A percentile compares a stretch with the other conserved stretches of the same genome.
These are phyloP conservation scores for Cephus rjabovi DNA, from an alignment of 2,888 invertebrate species.

Conservation along the genomic window DNA sequence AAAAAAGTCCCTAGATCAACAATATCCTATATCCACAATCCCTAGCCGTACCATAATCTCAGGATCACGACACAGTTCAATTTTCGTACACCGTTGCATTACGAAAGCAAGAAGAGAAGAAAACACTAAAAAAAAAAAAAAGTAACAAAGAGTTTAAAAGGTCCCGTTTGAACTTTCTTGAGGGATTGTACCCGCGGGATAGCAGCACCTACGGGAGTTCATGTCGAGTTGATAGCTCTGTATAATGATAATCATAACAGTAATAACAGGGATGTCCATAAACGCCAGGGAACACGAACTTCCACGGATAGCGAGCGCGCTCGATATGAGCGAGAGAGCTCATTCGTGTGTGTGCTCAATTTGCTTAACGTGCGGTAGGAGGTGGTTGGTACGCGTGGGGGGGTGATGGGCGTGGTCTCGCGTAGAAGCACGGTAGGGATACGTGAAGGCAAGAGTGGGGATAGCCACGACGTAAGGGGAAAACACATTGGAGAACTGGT, in stretches of 20 bases:
- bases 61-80: neutral
- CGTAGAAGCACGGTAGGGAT: neutral
- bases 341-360: neutral
- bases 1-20: neutral
- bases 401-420: neutral
- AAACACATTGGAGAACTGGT: constrained; percentile 2
- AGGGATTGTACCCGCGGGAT: constrained; percentile 1
- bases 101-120: neutral
- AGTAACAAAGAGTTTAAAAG: neutral
- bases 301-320: constrained; percentile 1
- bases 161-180: neutral
- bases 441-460: neutral
- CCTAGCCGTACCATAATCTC: too few relatives aligned
- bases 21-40: neutral
- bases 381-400: neutral
- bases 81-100: neutral
- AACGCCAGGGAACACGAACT: constrained; percentile 3
- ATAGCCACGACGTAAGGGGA: neutral
- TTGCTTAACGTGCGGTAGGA: constrained; percentile 1
- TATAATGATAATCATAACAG: constrained; percentile 4
- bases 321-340: neutral
- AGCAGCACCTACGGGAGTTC: constrained; percentile 8
- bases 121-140: too few relatives aligned
- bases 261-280: constrained; percentile 4
- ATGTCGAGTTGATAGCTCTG: constrained; percentile 6